Conservation (phyloP, 1,140 invertebrate genomes). For the Cardiocondyla obscurior region DNA sequence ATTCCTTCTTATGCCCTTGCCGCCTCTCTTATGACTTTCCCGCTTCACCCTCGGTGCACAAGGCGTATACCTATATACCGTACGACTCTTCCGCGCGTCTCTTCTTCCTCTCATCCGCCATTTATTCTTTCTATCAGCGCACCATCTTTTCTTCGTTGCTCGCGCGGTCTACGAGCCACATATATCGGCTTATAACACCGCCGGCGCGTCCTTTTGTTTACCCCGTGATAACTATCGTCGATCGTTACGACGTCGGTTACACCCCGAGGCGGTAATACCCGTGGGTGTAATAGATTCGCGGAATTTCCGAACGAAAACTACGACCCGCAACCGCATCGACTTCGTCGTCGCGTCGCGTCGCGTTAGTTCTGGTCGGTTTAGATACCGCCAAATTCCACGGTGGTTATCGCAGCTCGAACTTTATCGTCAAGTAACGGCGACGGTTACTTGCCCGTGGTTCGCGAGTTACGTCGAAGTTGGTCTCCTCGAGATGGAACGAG, state of each 20-base stretch:
- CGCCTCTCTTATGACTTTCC: slow-evolving; percentile 18
- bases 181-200: slow-evolving; percentile 59
- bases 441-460: slow-evolving; percentile 46
- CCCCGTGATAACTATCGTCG: slow-evolving; percentile 63
- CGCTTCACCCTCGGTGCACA: slow-evolving; percentile 5
- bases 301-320: slow-evolving; percentile 53
- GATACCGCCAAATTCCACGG: slow-evolving; percentile 26
- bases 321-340: slow-evolving; percentile 35
- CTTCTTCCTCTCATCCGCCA: slow-evolving; percentile 24
- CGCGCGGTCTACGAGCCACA: slow-evolving; percentile 53
- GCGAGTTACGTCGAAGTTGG: slow-evolving; percentile 53
- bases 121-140: slow-evolving; percentile 27
- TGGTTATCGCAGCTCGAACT: slow-evolving; percentile 37
- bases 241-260: slow-evolving; percentile 62
- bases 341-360: background rate
- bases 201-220: slow-evolving; percentile 64
- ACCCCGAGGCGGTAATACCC: slow-evolving; percentile 44
- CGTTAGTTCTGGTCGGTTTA: slow-evolving; percentile 33
- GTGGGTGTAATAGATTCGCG: slow-evolving; percentile 57
- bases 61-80: slow-evolving; percentile 16
- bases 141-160: slow-evolving; percentile 19
- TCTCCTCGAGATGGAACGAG: no score
- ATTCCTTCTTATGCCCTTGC: slow-evolving; percentile 37
- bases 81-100: slow-evolving; percentile 7
- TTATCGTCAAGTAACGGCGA: slow-evolving; percentile 44